Evolutionary conservation across 1,140 invertebrate species (phyloP).

Genomic region (Pseudomyrmex cubaensis): DNA sequence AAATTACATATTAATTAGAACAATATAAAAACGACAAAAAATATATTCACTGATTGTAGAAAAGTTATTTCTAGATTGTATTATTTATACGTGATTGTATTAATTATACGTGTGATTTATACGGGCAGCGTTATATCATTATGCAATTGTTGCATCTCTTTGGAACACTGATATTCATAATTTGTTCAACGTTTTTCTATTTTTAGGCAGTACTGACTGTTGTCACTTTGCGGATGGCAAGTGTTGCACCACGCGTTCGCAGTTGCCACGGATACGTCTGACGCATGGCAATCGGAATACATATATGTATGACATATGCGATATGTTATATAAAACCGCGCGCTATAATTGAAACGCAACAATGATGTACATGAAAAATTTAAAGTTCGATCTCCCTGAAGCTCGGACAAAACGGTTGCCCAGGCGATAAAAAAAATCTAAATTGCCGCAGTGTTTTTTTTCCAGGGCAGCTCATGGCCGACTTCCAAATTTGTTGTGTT

Average conservation of each 20-base stretch:
- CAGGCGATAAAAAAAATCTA: constrained; percentile 63
- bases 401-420: constrained; percentile 40
- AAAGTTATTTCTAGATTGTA: not conserved
- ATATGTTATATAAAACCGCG: not conserved
- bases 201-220: constrained; percentile 1
- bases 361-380: not conserved
- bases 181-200: constrained; percentile 30
- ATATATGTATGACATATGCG: not conserved
- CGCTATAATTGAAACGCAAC: too few relatives aligned
- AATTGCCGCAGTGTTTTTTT: constrained; percentile 57
- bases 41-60: constrained; percentile 6
- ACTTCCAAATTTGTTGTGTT: constrained; percentile 48
- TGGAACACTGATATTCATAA: not conserved
- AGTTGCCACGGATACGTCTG: constrained; percentile 63
- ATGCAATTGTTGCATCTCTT: not conserved
- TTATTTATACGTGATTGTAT: too few relatives aligned
- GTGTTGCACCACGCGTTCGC: constrained; percentile 2
- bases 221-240: constrained; percentile 18
- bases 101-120: not conserved
- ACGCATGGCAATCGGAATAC: constrained; percentile 25
- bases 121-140: not conserved
- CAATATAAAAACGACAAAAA: constrained; percentile 4
- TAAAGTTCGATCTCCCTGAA: constrained; percentile 24
- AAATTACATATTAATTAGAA: not conserved
- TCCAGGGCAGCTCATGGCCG: constrained; percentile 43